A percentile compares a stretch with the other conserved stretches of the same genome.
phyloP scores from a whole-genome alignment of 30 jellyfish, hydroid and myxozoan species.

The Phacellophora camtschatica region DNA sequence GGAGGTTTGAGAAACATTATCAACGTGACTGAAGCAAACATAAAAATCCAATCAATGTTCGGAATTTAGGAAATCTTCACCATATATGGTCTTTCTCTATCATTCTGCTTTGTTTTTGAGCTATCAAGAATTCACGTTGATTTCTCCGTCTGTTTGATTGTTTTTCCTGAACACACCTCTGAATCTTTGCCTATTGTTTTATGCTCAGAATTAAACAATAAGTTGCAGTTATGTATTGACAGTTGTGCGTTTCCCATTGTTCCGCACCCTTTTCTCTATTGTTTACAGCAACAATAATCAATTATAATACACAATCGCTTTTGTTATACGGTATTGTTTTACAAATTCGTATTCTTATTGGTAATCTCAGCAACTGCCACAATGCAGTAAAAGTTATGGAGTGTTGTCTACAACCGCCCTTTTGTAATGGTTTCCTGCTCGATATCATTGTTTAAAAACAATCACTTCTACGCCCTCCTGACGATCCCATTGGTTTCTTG shows the following conservation, averaged over 20 bases:
- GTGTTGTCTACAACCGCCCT: not conserved
- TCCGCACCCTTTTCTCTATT: not conserved
- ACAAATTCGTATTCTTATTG: too few relatives aligned
- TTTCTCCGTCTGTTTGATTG: too few relatives aligned
- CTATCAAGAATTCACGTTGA: too few relatives aligned
- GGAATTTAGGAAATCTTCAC: not conserved
- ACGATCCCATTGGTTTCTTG: conserved; percentile 65
- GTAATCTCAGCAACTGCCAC: too few relatives aligned
- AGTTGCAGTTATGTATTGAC: too few relatives aligned
- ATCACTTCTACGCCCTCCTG: conserved; percentile 41
- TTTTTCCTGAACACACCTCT: too few relatives aligned
- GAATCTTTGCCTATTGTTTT: too few relatives aligned
- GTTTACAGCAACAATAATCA: not conserved
- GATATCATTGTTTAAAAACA: conserved; percentile 22
- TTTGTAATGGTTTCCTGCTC: conserved; percentile 36
- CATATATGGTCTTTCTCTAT: not conserved
- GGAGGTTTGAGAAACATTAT: too few relatives aligned
- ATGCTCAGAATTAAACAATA: too few relatives aligned
- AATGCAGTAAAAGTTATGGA: not conserved
- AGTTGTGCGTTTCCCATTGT: not conserved
- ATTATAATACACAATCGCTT: not conserved
- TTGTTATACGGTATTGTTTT: too few relatives aligned
- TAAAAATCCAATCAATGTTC: not conserved
- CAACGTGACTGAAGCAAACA: too few relatives aligned
- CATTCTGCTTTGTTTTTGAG: too few relatives aligned